Percentiles rank a stretch among this genome's conserved stretches.
Conservation (phyloP, 2,113 vertebrate genomes). For the Scortum barcoo region DNA sequence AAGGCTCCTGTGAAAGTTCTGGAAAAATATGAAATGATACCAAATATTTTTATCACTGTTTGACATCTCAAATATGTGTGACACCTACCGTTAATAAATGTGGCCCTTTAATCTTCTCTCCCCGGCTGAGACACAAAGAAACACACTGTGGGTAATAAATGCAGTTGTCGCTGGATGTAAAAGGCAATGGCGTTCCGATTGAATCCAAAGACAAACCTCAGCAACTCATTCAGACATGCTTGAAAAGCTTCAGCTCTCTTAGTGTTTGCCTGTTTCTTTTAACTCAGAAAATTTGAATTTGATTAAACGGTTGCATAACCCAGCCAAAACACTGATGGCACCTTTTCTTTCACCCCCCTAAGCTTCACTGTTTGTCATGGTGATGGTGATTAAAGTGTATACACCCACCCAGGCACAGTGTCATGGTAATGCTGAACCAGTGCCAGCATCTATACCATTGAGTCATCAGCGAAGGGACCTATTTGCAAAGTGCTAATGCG, state of each 20-base stretch:
- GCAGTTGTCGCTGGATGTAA: constrained; percentile 36
- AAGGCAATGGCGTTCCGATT: constrained; percentile 45
- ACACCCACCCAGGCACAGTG: constrained; percentile 28
- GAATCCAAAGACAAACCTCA: constrained; percentile 56
- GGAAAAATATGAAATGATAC: too few species aligned
- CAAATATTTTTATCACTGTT: neutral
- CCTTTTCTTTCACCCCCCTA: constrained; percentile 38
- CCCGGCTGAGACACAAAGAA: constrained; percentile 19
- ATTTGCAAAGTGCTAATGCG: constrained; percentile 70
- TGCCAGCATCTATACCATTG: constrained; percentile 63
- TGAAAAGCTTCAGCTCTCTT: constrained; percentile 58
- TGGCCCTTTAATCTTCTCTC: constrained; percentile 7
- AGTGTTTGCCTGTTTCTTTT: constrained; percentile 60
- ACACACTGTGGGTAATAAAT: constrained; percentile 15
- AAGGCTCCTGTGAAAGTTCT: neutral
- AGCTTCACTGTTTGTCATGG: constrained; percentile 65
- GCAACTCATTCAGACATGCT: constrained; percentile 64
- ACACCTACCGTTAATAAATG: neutral
- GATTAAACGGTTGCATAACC: constrained; percentile 65
- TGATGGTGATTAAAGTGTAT: constrained; percentile 41
- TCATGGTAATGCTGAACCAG: constrained; percentile 55
- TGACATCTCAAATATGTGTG: neutral
- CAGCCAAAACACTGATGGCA: constrained; percentile 55
- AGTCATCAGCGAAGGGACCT: constrained; percentile 55
- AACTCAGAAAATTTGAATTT: constrained; percentile 63